These are phyloP conservation scores for Gobio occitaniae DNA, from an alignment of 2,797 vertebrate species.

Conservation along the genomic window DNA sequence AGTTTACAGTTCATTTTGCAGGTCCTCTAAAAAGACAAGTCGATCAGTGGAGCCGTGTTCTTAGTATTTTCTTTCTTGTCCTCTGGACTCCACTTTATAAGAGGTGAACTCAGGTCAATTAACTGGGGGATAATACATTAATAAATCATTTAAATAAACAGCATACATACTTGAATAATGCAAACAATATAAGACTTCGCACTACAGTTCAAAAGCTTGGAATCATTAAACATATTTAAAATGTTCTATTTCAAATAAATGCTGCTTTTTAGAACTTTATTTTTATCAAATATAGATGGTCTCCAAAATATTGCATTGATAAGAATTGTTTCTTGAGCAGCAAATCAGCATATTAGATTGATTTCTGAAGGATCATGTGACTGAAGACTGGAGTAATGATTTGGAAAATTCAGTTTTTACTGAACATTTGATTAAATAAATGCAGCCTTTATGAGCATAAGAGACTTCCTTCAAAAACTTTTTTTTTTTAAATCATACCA, in stretches of 20 bases:
- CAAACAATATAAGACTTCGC: neutral
- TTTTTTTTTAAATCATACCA: neutral
- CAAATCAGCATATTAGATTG: neutral
- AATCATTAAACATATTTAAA: neutral
- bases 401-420: neutral
- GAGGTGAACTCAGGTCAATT: slow-evolving; percentile 81
- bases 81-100: slow-evolving; percentile 83
- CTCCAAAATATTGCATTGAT: neutral
- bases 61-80: slow-evolving; percentile 72
- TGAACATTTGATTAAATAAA: neutral
- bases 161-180: neutral
- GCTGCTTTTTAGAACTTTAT: neutral
- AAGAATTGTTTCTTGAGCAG: neutral
- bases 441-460: neutral
- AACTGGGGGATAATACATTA: slow-evolving; percentile 64
- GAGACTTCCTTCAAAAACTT: no score
- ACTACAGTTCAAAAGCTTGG: neutral
- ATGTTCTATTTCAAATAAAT: neutral
- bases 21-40: slow-evolving; percentile 75
- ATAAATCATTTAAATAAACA: neutral
- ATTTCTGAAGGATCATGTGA: neutral
- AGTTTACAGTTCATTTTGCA: neutral
- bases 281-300: neutral
- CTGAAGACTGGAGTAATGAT: neutral
- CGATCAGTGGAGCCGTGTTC: slow-evolving; percentile 72